Base-by-base conservation (phyloP, 2,888 invertebrate genomes). In the Latrodectus hesperus region DNA sequence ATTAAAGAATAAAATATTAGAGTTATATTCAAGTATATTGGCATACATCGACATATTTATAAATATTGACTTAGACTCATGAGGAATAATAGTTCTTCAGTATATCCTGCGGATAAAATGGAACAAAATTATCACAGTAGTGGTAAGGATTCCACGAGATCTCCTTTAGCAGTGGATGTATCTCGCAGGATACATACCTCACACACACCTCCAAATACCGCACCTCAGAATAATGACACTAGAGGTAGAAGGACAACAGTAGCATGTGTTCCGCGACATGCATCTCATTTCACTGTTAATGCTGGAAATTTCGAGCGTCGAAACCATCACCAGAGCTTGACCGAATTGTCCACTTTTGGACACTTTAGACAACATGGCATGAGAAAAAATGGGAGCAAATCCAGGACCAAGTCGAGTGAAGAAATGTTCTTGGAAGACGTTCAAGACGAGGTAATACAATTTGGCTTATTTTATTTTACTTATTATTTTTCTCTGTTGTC, bases 351-450 rank as follows among this genome's bases (percentile, higher is more conserved):
- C 26, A 74, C 55, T 12, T 85, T 67, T 38, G 79, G 79, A 26
- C 16, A 73, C 1, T 74, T 55, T 14, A 51, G 60, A 38, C 74
- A 85, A 26, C 38, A 78, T 5, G 51, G 55, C 0, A 49, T 38
- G 9, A 64, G 72, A n/a, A 85, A 74, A 64, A 53, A 38, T 1
- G 49, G 49, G n/a, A 73, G 68, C 11, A 68, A 55, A 11, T 26
- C 60, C 53, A 76, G 17, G n/a, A n/a, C 77, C 9, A 55, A 64
- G n/a, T 79, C 79, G n/a, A 79, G 60, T 60, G 85, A 85, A 12
- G 85, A 85, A 14, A 79, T 85, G n/a, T 85, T 85, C 51, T 49
- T 85, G 79, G 85, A 85, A 74, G 85, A 85, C 26, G 70, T 85
- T 67, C 85, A 85, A 51, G 85, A 85, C 75, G 85, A 85, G 79